Evolutionary conservation across 2,113 vertebrate genomes (phyloP), one percentile per base, ranked within the genome.

Genomic region (Marmota monax): DNA sequence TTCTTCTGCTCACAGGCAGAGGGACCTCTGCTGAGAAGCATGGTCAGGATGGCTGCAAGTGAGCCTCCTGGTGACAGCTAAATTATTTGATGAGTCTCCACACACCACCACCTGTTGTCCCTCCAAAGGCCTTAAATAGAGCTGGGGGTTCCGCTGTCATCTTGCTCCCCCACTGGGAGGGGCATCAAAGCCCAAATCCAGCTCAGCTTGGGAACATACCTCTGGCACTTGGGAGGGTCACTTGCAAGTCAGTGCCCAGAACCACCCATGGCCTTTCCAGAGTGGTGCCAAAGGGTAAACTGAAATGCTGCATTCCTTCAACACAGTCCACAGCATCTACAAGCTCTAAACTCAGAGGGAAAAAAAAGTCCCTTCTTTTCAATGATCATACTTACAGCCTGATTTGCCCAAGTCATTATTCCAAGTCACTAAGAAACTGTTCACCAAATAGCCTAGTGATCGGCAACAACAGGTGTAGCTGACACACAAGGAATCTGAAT

Each of bases 41-140:
- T 77, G 88, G 85, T 32, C 11, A 5, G 97, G 97, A 95, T 93
- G 94, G 87, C 94, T 97, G 96, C 96, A 99, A 98, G 61, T 97
- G 98, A 99, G 98, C 96, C 91, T 82, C 80, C 91, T 7, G 83
- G 96, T 98, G 98, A 99, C 98, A 98, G 98, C 67, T 92, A 32
- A 95, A 93, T 92, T 99, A 99, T 99, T 98, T 99, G 98, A 98
- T 98, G 98, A 98, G 99, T 98, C 98, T 98, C 98, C 98, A 98
- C 92, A 97, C 95, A 98, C 79, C 94, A 98, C 74, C 98, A 98
- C 98, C 98, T 98, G 96, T 96, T 92, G 63, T 74, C 94, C 98
- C 96, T 97, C 96, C 95, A 94, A 86, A 98, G 56, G 95, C 97
- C 99, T 99, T 99, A 98, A 99, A 99, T 98, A 99, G 99, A 98